Evolutionary conservation across 2,113 vertebrate species (phyloP).

Genomic region (Eulemur macaco): DNA sequence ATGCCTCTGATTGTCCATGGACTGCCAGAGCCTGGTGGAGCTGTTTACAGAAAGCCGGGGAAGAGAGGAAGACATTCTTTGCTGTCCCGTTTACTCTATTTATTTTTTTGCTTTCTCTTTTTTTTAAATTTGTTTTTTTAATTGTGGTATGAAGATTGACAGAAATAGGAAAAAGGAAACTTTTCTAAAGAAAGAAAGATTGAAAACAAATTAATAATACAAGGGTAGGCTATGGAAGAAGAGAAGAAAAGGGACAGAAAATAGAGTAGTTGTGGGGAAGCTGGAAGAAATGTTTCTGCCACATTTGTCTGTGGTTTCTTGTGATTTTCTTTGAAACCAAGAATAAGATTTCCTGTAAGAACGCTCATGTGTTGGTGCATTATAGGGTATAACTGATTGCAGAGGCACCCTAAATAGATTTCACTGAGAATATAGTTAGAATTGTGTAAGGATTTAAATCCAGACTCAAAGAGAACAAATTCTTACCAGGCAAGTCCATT

Average conservation of each 20-base stretch:
- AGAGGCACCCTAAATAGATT: neutral
- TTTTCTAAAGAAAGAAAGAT: slow-evolving; percentile 1
- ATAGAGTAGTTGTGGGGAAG: neutral
- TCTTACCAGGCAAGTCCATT: neutral
- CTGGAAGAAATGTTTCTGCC: neutral
- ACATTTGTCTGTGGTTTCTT: neutral
- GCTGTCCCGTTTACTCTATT: neutral
- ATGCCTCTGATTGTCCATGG: neutral
- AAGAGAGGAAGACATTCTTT: neutral
- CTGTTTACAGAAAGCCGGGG: slow-evolving; percentile 9
- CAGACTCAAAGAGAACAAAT: neutral
- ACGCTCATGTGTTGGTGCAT: neutral
- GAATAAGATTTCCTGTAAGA: slow-evolving; percentile 14
- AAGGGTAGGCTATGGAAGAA: neutral
- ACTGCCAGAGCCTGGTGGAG: neutral
- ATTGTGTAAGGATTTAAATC: neutral
- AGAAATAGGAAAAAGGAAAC: neutral
- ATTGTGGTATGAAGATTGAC: neutral
- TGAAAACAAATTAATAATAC: neutral
- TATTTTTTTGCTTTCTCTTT: neutral
- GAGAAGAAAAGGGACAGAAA: neutral
- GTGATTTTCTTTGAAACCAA: slow-evolving; percentile 13
- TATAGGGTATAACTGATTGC: neutral
- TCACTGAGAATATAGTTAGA: slow-evolving; percentile 7
- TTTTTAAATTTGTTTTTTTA: neutral